Evolutionary conservation across 2,113 vertebrate genomes (phyloP), one percentile per base, ranked within the genome.

Genomic region (Megaceryle maxima): DNA sequence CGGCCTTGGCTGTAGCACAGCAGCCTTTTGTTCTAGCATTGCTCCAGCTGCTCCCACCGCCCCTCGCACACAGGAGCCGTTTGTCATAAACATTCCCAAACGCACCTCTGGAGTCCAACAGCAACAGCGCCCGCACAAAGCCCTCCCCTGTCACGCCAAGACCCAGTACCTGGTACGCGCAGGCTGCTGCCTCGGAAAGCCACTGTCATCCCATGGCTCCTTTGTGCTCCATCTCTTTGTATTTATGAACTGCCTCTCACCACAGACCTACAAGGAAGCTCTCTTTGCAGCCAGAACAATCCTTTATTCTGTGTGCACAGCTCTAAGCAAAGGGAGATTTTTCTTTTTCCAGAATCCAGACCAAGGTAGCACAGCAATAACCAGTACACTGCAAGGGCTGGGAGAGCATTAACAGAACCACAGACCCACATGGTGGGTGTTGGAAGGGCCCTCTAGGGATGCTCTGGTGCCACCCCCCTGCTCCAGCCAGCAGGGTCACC

Each of bases 1-100:
- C 28, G 4, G 90, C 93, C 92, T 94, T 83, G 85, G 94, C 94
- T 13, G 43, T 16, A 74, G 89, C 92, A 97, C 95, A 95, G 96
- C 94, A 76, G 94, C 94, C 95, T 93, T 96, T 94, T 97, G 96
- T 96, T 73, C 92, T 5, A 37, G 96, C 59, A 1, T 12, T 1
- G 93, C 87, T 81, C 93, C 95, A 89, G 96, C 90, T 92, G 96
- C 93, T 91, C 81, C 93, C 59, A 50, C 26, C 24, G 6, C 70
- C 87, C 90, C 77, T 33, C 33, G 5, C 81, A 37, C 94, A 35
- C 90, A 72, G 94, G 50, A 59, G 26, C 13, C 19, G 15, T 76
- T 89, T 84, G 77, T 84, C 90, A 39, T 1, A 31, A 15, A 20
- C 92, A 35, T 68, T 83, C 73, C 80, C 96, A 25, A 59, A 37